phyloP scores from a whole-genome alignment of 2,888 invertebrate genomes.

The Leptinotarsa rubiginosa region DNA sequence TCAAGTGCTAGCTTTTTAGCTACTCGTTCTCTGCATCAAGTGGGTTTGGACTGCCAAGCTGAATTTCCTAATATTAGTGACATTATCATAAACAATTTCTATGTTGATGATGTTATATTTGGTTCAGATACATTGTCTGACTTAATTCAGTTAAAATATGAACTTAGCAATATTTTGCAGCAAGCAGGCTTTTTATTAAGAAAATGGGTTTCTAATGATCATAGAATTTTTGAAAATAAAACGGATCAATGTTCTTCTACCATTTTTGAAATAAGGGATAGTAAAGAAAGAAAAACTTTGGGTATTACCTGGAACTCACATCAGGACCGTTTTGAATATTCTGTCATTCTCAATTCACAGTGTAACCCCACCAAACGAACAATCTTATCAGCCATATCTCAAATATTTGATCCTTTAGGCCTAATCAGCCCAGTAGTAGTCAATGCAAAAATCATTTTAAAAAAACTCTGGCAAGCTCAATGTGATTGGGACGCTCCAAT shows the following conservation, averaged over 20 bases:
- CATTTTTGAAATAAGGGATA: conserved; percentile 26
- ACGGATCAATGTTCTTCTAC: neutral
- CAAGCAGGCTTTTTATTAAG: conserved; percentile 16
- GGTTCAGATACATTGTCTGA: conserved; percentile 18
- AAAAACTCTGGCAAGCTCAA: conserved; percentile 41
- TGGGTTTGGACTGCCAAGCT: conserved; percentile 4
- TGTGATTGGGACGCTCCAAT: conserved; percentile 41
- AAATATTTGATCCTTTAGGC: conserved; percentile 46
- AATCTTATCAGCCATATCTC: conserved; percentile 39
- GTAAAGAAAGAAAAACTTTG: conserved; percentile 35
- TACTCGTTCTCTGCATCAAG: conserved; percentile 26
- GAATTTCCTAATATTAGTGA: conserved; percentile 21
- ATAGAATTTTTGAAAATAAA: conserved; percentile 8
- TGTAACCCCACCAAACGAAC: conserved; percentile 36
- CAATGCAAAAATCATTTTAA: conserved; percentile 43
- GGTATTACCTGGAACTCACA: conserved; percentile 41
- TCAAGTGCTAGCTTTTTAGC: conserved; percentile 38
- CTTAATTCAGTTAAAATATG: neutral
- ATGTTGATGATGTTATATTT: conserved; percentile 36
- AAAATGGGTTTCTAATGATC: conserved; percentile 22
- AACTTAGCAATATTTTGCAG: neutral
- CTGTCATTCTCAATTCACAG: conserved; percentile 6
- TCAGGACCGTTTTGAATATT: conserved; percentile 37
- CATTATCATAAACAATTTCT: conserved; percentile 33
- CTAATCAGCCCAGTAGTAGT: conserved; percentile 41